Evolutionary conservation across 2,888 invertebrate genomes (phyloP).

Genomic region (Clunio marinus): DNA sequence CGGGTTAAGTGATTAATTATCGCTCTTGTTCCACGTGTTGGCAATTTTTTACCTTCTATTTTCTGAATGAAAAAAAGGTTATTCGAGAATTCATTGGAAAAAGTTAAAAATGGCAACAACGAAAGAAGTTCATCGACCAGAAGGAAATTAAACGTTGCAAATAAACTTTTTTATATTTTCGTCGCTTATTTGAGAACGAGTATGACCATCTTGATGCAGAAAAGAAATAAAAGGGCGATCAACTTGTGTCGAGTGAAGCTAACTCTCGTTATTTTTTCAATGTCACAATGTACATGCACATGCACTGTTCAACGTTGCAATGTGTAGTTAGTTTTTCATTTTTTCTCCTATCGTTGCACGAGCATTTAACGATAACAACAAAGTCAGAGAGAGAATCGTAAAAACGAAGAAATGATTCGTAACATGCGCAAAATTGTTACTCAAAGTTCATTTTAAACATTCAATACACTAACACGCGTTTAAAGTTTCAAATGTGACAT

Average conservation of each 20-base stretch:
- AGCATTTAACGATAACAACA: no score
- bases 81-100: no score
- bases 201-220: background rate
- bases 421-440: no score
- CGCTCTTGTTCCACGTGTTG: no score
- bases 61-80: no score
- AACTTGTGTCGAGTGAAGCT: background rate
- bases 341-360: background rate
- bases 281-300: constrained; percentile 35
- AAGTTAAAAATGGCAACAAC: no score
- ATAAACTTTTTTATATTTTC: background rate
- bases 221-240: constrained; percentile 8
- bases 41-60: no score
- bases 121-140: constrained; percentile 5
- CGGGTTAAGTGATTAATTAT: no score
- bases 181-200: background rate
- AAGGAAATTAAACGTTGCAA: background rate
- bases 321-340: background rate
- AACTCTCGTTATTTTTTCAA: constrained; percentile 20
- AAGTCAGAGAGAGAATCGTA: no score
- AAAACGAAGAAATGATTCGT: no score
- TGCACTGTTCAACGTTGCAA: no score
- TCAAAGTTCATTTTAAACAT: no score
- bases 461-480: background rate
- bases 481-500: background rate